Evolutionary conservation across 64 coral and sea anemone genomes (phyloP), one percentile per base, ranked within the genome.

Genomic region (Montipora foliosa): DNA sequence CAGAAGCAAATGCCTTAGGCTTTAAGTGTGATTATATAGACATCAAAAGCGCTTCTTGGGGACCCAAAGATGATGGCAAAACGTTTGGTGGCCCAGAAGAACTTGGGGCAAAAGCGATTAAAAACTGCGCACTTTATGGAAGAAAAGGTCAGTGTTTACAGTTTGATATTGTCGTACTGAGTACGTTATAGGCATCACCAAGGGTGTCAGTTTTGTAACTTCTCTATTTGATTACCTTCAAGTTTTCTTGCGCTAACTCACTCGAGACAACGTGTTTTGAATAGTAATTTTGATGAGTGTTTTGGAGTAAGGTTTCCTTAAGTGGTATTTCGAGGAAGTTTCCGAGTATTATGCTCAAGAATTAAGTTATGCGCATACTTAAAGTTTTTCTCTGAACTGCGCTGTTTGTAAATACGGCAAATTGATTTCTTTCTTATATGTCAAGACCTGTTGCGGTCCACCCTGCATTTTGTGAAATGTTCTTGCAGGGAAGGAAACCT

Each of bases 11-110:
- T 4, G 91, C 97, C 2, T 67, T 99, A 44, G 92, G 94, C 53
- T 89, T 75, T 29, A 91, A 91, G 1, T 89, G 90, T 72, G 89
- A 99, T 79, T 87, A 96, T 48, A 90, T 99, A 13, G 97, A 99
- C 37, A 99, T 99, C 48, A 96, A 92, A 73, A 96, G 94, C 74
- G 93, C 79, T 14, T 99, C 94, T 11, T 99, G 97, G 97, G 97
- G 97, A 7, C 97, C 97, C 1, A 99, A 94, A 80, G 97, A 99
- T 55, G 87, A 99, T 57, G 97, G 97, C 0, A 90, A 89, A 85
- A 96, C 94, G 6, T 90, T 99, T 62, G 94, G 94, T 20, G 71
- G 84, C 12, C 97, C 97, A 5, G 88, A 88, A 5, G 91, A 75
- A 76, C 67, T 99, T 2, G 94, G 77, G 0, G 88, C 60, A n/a